These are phyloP conservation scores for Choloepus didactylus DNA, from an alignment of 2,797 vertebrate genomes.

Conservation along the genomic window DNA sequence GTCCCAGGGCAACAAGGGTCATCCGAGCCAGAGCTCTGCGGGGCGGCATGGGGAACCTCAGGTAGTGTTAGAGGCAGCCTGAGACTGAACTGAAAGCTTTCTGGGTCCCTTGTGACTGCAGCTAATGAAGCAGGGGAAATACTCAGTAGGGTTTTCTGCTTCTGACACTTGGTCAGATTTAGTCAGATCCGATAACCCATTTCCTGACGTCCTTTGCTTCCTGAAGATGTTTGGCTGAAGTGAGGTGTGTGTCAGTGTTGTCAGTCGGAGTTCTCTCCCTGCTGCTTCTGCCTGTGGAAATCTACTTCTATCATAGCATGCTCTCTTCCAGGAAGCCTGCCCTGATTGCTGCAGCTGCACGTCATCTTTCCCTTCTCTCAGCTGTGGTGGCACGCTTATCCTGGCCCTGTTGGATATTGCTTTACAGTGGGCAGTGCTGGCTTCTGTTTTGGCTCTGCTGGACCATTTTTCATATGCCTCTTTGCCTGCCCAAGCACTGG, in stretches of 20 bases:
- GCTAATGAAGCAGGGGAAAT: background rate
- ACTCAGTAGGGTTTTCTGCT: background rate
- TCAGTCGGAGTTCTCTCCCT: background rate
- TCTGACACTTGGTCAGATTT: accelerated
- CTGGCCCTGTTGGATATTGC: background rate
- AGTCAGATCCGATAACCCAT: background rate
- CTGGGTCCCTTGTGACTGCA: too few relatives aligned
- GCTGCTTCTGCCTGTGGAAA: background rate
- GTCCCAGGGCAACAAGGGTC: accelerated
- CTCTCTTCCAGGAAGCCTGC: background rate
- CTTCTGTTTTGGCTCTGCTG: background rate
- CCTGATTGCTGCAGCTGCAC: accelerated
- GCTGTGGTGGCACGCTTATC: background rate
- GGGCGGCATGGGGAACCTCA: accelerated
- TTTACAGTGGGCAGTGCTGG: background rate
- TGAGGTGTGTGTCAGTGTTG: accelerated
- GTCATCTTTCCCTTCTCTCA: background rate
- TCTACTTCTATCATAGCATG: accelerated
- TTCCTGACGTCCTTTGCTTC: background rate
- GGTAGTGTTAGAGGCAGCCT: background rate
- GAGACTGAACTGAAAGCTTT: background rate
- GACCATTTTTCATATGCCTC: background rate
- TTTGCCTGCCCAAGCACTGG: accelerated
- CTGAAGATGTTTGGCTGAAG: accelerated
- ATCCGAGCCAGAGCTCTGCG: accelerated